Evolutionary conservation across 2,888 invertebrate genomes (phyloP).

Genomic region (Silvanus unidentatus): DNA sequence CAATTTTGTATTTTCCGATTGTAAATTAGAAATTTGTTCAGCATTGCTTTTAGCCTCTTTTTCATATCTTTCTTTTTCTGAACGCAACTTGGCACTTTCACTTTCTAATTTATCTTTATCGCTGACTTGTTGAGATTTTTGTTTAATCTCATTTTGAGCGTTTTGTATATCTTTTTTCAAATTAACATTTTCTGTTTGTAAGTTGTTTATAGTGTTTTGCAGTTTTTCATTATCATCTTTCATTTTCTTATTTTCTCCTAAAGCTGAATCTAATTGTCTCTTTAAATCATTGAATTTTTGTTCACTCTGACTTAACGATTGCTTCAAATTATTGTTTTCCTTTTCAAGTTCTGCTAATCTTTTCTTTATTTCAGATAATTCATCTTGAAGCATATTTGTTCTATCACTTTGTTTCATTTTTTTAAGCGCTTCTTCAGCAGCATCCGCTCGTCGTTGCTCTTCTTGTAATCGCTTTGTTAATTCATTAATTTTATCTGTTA

Average conservation of each 20-base stretch:
- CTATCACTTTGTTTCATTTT: conserved; percentile 25
- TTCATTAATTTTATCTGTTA: conserved; percentile 23
- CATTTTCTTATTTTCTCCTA: conserved; percentile 12
- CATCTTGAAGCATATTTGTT: conserved; percentile 23
- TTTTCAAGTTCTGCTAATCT: conserved; percentile 18
- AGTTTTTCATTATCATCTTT: conserved; percentile 14
- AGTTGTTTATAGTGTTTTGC: conserved; percentile 10
- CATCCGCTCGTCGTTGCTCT: conserved; percentile 24
- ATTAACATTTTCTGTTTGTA: conserved; percentile 17
- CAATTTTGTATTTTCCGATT: conserved; percentile 18
- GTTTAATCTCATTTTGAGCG: not conserved
- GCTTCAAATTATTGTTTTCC: conserved; percentile 19
- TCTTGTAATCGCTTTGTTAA: conserved; percentile 29
- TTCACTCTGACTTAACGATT: conserved; percentile 7
- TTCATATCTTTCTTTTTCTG: conserved; percentile 16
- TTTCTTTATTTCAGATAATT: conserved; percentile 22
- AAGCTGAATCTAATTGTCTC: conserved; percentile 7
- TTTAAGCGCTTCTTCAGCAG: conserved; percentile 24
- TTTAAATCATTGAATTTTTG: conserved; percentile 3
- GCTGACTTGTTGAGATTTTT: conserved; percentile 1
- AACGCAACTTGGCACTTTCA: conserved; percentile 14
- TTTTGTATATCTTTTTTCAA: conserved; percentile 11
- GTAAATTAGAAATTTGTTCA: conserved; percentile 19
- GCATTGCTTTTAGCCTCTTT: conserved; percentile 15
- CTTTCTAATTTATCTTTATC: conserved; percentile 19